phyloP scores from a whole-genome alignment of 53 echinoderm and acorn worm genomes.

The Pentamera pediparva region DNA sequence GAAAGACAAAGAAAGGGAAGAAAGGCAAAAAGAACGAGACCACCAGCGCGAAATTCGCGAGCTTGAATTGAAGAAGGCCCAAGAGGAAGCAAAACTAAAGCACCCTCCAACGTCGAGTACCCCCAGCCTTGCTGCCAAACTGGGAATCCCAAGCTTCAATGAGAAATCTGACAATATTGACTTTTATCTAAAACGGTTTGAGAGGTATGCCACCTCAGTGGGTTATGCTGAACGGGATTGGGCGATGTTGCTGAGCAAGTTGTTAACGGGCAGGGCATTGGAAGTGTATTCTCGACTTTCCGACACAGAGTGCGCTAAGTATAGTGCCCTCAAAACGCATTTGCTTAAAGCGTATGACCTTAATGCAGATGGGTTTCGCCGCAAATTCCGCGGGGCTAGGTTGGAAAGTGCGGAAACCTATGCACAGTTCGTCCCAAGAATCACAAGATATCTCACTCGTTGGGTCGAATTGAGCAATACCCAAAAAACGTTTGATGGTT shows the following conservation, averaged over 20 bases:
- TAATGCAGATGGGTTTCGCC: constrained; percentile 47
- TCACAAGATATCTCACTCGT: constrained; percentile 32
- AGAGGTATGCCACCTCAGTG: constrained; percentile 45
- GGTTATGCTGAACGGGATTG: constrained; percentile 48
- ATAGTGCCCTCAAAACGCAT: constrained; percentile 20
- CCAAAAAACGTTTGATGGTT: constrained; percentile 5
- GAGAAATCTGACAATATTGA: constrained; percentile 59
- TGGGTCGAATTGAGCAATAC: constrained; percentile 54
- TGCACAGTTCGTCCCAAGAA: constrained; percentile 36
- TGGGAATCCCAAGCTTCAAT: constrained; percentile 50
- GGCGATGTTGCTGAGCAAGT: constrained; percentile 43
- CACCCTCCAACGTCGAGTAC: background rate
- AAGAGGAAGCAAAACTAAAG: background rate
- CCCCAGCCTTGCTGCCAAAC: constrained; percentile 14
- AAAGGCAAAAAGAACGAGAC: background rate
- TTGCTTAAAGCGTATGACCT: constrained; percentile 48
- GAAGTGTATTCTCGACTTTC: constrained; percentile 46
- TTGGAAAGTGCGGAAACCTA: constrained; percentile 33
- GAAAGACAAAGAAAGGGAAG: no score
- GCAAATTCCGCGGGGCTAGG: constrained; percentile 44
- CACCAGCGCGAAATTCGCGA: background rate
- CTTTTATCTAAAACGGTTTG: constrained; percentile 49
- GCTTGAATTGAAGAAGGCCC: background rate
- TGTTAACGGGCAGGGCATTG: constrained; percentile 54
- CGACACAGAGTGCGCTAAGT: constrained; percentile 36